Conservation (phyloP, 2,113 vertebrate genomes). For the Pterocles gutturalis region DNA sequence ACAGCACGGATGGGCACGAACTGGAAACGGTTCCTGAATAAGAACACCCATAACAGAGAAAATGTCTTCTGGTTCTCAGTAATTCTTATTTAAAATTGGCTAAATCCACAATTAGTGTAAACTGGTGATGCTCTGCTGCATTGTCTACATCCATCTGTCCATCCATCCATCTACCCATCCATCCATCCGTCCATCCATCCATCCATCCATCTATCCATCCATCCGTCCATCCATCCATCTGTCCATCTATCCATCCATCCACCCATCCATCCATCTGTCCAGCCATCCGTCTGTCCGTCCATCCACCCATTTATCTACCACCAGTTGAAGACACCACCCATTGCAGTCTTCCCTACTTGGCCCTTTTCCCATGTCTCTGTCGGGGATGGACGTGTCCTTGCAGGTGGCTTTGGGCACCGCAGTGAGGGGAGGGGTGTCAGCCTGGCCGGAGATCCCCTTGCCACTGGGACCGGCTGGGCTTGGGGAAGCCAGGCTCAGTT, state of each 20-base stretch:
- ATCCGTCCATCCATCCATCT: background rate
- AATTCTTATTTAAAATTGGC: background rate
- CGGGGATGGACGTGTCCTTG: background rate
- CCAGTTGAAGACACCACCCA: background rate
- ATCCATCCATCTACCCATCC: background rate
- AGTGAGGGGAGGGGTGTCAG: background rate
- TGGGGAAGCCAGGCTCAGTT: background rate
- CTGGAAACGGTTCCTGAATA: background rate
- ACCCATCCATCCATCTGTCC: background rate
- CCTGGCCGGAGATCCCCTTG: background rate
- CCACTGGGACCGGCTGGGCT: accelerated
- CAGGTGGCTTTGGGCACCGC: background rate
- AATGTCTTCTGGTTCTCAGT: background rate
- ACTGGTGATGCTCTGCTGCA: background rate
- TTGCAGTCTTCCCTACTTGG: background rate
- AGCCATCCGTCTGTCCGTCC: background rate
- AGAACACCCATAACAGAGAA: accelerated
- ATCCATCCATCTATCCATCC: background rate
- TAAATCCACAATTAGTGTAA: background rate
- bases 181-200: background rate
- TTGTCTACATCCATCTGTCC: accelerated
- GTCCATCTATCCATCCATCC: no score
- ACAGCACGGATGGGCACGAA: accelerated
- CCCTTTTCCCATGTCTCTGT: background rate
- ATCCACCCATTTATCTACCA: background rate